These are phyloP conservation scores for Magallana gigas DNA, from an alignment of 1,140 invertebrate genomes.

Conservation along the genomic window DNA sequence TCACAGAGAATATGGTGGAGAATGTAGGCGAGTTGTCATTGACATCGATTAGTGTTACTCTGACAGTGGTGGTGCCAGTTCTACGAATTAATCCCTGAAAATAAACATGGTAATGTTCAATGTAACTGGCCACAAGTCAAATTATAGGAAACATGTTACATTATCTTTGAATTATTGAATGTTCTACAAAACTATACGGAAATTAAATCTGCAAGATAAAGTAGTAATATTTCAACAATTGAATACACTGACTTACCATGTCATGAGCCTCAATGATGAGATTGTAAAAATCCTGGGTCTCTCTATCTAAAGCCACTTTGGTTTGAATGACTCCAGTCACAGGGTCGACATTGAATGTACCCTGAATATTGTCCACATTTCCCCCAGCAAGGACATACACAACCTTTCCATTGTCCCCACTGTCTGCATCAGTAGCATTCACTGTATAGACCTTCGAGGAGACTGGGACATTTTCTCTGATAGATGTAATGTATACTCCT, in stretches of 20 bases:
- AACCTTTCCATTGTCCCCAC: constrained; percentile 91
- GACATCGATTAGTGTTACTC: constrained; percentile 92
- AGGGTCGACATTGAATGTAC: constrained; percentile 54
- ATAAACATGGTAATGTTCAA: neutral
- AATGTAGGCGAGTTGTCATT: constrained; percentile 97
- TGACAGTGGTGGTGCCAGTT: constrained; percentile 90
- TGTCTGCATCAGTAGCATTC: constrained; percentile 83
- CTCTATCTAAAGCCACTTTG: constrained; percentile 90
- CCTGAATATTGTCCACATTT: constrained; percentile 66
- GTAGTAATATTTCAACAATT: too few relatives aligned
- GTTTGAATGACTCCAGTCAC: constrained; percentile 92
- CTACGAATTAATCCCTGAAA: constrained; percentile 67
- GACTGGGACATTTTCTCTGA: constrained; percentile 86
- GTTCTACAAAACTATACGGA: too few relatives aligned
- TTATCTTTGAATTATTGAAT: too few relatives aligned
- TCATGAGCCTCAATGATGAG: constrained; percentile 92
- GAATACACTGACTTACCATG: constrained; percentile 83
- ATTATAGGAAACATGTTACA: too few relatives aligned
- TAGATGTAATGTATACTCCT: constrained; percentile 89
- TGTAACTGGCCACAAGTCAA: too few relatives aligned
- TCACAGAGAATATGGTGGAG: constrained; percentile 93
- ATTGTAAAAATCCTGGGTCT: constrained; percentile 90
- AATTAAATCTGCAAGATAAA: too few relatives aligned
- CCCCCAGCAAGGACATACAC: constrained; percentile 86
- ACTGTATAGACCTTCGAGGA: constrained; percentile 60